These are phyloP conservation scores for Drosophila pseudoananassae DNA, from an alignment of 1,140 invertebrate genomes.

Conservation along the genomic window DNA sequence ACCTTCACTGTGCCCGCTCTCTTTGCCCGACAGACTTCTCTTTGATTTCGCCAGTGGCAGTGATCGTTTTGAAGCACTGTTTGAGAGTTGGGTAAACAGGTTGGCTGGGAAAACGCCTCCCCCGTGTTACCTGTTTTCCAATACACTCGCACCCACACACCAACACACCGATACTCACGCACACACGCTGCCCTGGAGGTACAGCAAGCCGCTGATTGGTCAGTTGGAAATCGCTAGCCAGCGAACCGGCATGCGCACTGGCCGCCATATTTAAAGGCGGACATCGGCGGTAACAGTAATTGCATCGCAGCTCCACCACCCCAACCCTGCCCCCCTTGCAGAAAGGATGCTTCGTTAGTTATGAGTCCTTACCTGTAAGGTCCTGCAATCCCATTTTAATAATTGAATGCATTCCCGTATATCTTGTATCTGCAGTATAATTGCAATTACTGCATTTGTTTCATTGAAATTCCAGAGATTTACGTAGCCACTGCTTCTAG, in stretches of 20 bases:
- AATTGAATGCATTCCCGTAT: conserved; percentile 10
- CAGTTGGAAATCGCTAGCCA: conserved; percentile 13
- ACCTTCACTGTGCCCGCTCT: background rate
- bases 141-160: conserved; percentile 8
- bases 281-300: conserved; percentile 30
- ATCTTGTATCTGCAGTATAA: conserved; percentile 20
- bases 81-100: conserved; percentile 64
- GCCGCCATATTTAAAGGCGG: conserved; percentile 69
- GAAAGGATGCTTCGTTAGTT: conserved; percentile 32
- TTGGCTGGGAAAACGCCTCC: conserved; percentile 62
- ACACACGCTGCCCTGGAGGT: conserved; percentile 12
- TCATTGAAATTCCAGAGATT: background rate
- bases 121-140: conserved; percentile 63
- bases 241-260: conserved; percentile 71
- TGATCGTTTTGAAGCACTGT: conserved; percentile 29
- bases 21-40: background rate
- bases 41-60: background rate
- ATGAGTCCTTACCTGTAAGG: conserved; percentile 17
- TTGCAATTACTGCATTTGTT: conserved; percentile 22
- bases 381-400: conserved; percentile 33
- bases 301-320: conserved; percentile 29
- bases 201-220: conserved; percentile 71
- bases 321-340: background rate
- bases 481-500: background rate
- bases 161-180: conserved; percentile 1